Evolutionary conservation across 2,888 invertebrate species (phyloP), one percentile per base, ranked within the genome.

Genomic region (Esperia sulphurella): DNA sequence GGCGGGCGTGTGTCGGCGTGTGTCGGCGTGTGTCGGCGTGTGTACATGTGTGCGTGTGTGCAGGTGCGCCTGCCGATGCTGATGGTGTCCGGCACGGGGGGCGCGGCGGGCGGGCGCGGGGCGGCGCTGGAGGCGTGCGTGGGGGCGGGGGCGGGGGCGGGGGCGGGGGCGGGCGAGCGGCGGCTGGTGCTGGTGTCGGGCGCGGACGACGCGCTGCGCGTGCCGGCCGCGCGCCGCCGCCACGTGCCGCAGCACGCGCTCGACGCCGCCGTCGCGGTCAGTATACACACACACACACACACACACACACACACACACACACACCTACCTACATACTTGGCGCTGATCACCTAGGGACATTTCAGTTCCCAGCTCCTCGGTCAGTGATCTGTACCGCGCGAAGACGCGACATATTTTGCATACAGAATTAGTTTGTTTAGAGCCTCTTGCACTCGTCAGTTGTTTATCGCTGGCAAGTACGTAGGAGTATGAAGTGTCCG

Each of bases 171-270:
- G 56, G 92, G 92, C 63, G 91, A 91, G 50, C 52, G 54, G 1
- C 91, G 92, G 54, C 75, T 92, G 52, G 85, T 94, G 41, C 90
- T 94, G 39, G 91, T 94, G 46, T 93, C 93, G 41, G 93, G 93
- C 41, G 94, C 93, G 0, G 94, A 94, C 77, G 92, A 92, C 66
- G 80, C 90, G 58, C 86, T 95, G 55, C 83, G 94, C 35, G 83
- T 95, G 71, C 88, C 91, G 10, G 88, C 91, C 43, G 78, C 85
- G 3, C 91, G 91, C 65, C 92, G 93, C 61, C 87, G 90, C 51
- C 81, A 88, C 9, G 87, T 95, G 54, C 94, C 94, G 41, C 95
- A 95, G 74, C 86, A 90, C 45, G 93, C 94, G 82, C 92, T 94
- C 3, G 95, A 95, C 73, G 83, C 84, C 13, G 81, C 79, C 50